Conservation (phyloP, 2,113 vertebrate genomes). For the Verasper variegatus region DNA sequence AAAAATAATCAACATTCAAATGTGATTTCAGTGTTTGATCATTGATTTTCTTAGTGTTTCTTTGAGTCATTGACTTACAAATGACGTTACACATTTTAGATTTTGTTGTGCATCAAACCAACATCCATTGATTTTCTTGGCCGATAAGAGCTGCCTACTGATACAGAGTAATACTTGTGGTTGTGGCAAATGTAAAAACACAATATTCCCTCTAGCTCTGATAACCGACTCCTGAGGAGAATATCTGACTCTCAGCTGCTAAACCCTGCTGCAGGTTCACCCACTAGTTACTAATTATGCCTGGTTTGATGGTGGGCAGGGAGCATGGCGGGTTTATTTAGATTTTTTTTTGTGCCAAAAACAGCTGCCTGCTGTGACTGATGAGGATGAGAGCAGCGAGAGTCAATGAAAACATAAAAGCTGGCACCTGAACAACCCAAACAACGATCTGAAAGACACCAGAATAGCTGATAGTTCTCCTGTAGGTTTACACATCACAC, state of each 20-base stretch:
- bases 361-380: neutral
- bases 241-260: neutral
- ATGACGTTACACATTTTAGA: too few relatives aligned
- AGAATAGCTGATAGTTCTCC: too few relatives aligned
- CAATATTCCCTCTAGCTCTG: neutral
- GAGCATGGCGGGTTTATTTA: neutral
- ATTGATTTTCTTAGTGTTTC: neutral
- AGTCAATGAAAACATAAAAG: neutral
- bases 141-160: neutral
- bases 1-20: neutral
- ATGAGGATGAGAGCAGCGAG: neutral
- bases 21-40: neutral
- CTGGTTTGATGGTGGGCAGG: neutral
- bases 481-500: too few relatives aligned
- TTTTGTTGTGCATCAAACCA: neutral
- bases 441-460: too few relatives aligned
- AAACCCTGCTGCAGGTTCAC: neutral
- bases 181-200: neutral
- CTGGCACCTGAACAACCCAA: neutral
- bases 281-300: neutral
- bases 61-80: neutral
- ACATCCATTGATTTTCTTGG: neutral
- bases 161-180: neutral
- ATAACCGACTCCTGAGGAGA: neutral
- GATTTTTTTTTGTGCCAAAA: neutral